Conservation (phyloP, 2,113 vertebrate species). For the Bettongia penicillata region DNA sequence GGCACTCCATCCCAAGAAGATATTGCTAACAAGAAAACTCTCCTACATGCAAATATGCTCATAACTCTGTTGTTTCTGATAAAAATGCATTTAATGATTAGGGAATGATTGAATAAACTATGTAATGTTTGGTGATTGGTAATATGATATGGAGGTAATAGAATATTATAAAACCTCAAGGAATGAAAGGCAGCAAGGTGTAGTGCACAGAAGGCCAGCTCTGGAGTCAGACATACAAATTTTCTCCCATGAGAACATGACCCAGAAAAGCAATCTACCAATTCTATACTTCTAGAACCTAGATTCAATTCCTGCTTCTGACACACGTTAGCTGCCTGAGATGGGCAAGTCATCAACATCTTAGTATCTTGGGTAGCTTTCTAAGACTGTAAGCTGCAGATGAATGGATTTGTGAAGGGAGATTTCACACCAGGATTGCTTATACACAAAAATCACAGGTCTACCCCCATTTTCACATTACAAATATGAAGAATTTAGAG, state of each 20-base stretch:
- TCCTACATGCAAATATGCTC: background rate
- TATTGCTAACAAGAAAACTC: background rate
- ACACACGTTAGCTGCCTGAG: background rate
- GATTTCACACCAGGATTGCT: background rate
- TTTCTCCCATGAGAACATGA: background rate
- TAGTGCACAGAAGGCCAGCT: background rate
- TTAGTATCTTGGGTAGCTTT: background rate
- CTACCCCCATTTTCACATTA: background rate
- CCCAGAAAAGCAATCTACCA: background rate
- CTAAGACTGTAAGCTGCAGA: background rate
- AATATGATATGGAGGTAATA: background rate
- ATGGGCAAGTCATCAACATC: background rate
- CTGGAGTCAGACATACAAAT: background rate
- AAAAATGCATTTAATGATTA: background rate
- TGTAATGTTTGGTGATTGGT: background rate
- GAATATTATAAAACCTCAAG: background rate
- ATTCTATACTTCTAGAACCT: background rate
- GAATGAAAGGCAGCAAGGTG: background rate
- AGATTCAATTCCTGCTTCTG: background rate
- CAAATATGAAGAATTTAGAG: background rate
- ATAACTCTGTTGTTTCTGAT: background rate
- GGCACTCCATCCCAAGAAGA: background rate
- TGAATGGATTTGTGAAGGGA: background rate
- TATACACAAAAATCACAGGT: background rate
- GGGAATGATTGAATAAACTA: background rate